Evolutionary conservation across 2,888 invertebrate species (phyloP).

Genomic region (Tetragonisca angustula): DNA sequence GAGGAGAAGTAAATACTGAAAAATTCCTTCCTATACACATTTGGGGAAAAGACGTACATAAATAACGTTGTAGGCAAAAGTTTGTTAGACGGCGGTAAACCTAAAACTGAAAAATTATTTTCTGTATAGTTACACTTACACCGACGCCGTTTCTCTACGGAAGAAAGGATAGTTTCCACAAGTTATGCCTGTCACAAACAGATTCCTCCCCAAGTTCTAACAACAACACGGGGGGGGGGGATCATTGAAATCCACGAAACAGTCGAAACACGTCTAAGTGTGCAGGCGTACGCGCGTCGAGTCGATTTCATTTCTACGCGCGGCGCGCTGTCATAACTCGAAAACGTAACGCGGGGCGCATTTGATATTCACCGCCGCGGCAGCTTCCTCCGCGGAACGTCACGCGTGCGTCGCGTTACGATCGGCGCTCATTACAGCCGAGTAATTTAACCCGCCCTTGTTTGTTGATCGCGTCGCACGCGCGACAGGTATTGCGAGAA

Average conservation of each 20-base stretch:
- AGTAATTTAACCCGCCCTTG: slow-evolving; percentile 22
- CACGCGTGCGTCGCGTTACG: slow-evolving; percentile 8
- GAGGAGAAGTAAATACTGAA: no score
- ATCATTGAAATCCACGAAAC: slow-evolving; percentile 7
- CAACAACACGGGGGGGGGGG: neutral
- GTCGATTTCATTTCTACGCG: slow-evolving; percentile 2
- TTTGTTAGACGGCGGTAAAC: no score
- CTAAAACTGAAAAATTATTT: no score
- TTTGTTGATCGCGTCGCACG: neutral
- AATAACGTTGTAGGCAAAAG: no score
- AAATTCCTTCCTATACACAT: no score
- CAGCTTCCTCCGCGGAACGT: neutral
- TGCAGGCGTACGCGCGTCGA: neutral
- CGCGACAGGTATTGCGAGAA: neutral
- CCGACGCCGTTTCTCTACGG: neutral
- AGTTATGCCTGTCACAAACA: neutral
- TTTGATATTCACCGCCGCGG: slow-evolving; percentile 33
- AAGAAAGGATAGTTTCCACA: neutral
- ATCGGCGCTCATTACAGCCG: slow-evolving; percentile 46
- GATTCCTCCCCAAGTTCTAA: neutral
- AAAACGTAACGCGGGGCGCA: neutral
- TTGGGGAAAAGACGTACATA: no score
- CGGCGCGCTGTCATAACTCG: neutral
- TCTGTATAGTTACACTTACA: neutral
- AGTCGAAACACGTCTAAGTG: neutral